Base-by-base conservation (phyloP, 2,797 vertebrate species). In the Tachyglossus aculeatus region DNA sequence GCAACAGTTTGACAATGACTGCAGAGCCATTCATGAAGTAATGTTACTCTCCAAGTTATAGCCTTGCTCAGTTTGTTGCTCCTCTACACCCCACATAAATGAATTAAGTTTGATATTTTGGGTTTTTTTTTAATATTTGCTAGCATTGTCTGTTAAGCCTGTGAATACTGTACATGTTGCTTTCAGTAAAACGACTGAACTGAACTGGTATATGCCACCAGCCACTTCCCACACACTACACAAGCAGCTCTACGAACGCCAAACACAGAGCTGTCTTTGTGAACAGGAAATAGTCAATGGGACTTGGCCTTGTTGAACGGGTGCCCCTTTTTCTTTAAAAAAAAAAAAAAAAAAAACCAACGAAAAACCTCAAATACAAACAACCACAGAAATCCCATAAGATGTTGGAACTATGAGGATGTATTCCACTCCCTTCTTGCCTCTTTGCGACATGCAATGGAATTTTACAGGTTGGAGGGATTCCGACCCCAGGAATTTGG, bases 251-350 rank as follows among this genome's bases (percentile, higher is more conserved):
- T 67, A 68, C 0, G 1, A 65, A 71, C 55, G 76, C 40, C 55
- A 76, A 77, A 86, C 10, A 33, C 48, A 75, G 82, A 68, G 62
- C 48, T 64, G 37, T 58, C 75, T 79, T 71, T 80, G 56, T 72
- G 16, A 76, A 57, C 51, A 41, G 64, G 34, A 73, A 63, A 0
- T 25, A 43, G 18, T 16, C 66, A 52, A 22, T 5, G 9, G 22
- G 43, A 40, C 64, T 73, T 58, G 38, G 18, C 0, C 0, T 4
- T 25, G 36, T n/a, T 44, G 54, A 56, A 48, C 0, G 48, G 68
- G 15, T 4, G 7, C 33, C 39, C 15, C 19, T 21, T 21, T 54
- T 58, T 32, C 27, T 36, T 57, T 14, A 31, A 48, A 48, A 10
- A n/a, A 27, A 43, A 71, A 41, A 18, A 24, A 21, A 48, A 18